A percentile compares a stretch with the other conserved stretches of the same genome.
These are phyloP conservation scores for Sphecodes monilicornis DNA, from an alignment of 2,888 invertebrate genomes.

Conservation along the genomic window DNA sequence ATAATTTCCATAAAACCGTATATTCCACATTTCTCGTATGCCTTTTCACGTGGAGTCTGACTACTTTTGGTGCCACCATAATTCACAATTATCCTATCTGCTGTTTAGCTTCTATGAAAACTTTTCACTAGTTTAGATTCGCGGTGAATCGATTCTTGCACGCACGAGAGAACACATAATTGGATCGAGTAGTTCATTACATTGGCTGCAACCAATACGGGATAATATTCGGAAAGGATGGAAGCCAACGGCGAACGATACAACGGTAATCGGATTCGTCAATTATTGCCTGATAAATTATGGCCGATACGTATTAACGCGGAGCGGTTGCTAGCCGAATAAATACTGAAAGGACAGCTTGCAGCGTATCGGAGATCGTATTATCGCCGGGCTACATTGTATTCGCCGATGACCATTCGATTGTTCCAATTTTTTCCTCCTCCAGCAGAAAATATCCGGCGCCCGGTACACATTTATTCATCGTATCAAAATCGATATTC, in stretches of 20 bases:
- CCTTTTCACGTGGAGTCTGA: not conserved
- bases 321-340: constrained; percentile 27
- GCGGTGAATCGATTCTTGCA: constrained; percentile 14
- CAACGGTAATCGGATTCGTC: constrained; percentile 53
- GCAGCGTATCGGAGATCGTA: constrained; percentile 21
- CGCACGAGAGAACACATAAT: constrained; percentile 21
- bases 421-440: constrained; percentile 9
- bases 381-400: constrained; percentile 30
- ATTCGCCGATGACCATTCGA: constrained; percentile 11
- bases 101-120: not conserved
- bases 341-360: constrained; percentile 56
- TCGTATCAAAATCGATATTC: not conserved
- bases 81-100: no score
- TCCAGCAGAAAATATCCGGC: not conserved
- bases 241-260: constrained; percentile 24
- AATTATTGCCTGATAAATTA: constrained; percentile 61
- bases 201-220: constrained; percentile 37
- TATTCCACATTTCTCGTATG: not conserved
- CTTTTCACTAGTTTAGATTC: constrained; percentile 19
- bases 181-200: constrained; percentile 43
- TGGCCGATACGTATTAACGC: constrained; percentile 45
- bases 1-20: no score
- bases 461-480: constrained; percentile 13
- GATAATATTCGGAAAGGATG: constrained; percentile 28
- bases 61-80: not conserved